Conservation (phyloP, 1,140 invertebrate species). For the Helicoverpa armigera region DNA sequence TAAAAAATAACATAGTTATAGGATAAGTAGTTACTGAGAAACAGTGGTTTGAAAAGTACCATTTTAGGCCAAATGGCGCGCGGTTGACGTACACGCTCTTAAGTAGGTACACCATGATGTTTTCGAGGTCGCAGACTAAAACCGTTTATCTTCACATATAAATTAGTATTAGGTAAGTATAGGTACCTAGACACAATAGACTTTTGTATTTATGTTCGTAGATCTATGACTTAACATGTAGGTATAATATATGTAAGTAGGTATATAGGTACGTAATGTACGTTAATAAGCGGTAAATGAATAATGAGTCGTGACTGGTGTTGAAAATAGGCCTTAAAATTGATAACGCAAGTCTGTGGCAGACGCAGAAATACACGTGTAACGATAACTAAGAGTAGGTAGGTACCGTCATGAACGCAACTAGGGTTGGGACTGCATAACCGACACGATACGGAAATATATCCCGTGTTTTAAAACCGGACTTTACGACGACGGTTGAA, state of each 20-base stretch:
- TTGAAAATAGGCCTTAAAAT: conserved; percentile 66
- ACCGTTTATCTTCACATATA: conserved; percentile 41
- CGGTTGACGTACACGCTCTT: too few species aligned
- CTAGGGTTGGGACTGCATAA: not conserved
- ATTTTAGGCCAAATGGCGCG: too few species aligned
- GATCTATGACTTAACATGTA: conserved; percentile 15
- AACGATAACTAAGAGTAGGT: conserved; percentile 34
- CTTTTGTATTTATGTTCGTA: conserved; percentile 35
- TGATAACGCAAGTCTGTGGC: conserved; percentile 57
- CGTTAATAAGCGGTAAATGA: conserved; percentile 33
- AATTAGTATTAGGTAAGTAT: conserved; percentile 12
- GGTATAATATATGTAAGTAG: not conserved
- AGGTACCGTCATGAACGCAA: not conserved
- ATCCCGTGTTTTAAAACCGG: not conserved
- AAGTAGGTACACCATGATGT: conserved; percentile 4
- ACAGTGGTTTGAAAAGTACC: too few species aligned
- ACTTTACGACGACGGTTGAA: not conserved
- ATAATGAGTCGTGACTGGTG: conserved; percentile 55
- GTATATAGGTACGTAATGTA: not conserved
- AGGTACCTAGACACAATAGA: conserved; percentile 39
- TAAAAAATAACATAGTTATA: too few species aligned
- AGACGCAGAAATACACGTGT: conserved; percentile 58
- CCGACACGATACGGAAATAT: not conserved
- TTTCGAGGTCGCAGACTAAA: conserved; percentile 42
- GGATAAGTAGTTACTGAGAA: too few species aligned